A percentile compares a stretch with the other conserved stretches of the same genome.
Conservation (phyloP, 2,888 invertebrate genomes). For the Dryobotodes eremita region DNA sequence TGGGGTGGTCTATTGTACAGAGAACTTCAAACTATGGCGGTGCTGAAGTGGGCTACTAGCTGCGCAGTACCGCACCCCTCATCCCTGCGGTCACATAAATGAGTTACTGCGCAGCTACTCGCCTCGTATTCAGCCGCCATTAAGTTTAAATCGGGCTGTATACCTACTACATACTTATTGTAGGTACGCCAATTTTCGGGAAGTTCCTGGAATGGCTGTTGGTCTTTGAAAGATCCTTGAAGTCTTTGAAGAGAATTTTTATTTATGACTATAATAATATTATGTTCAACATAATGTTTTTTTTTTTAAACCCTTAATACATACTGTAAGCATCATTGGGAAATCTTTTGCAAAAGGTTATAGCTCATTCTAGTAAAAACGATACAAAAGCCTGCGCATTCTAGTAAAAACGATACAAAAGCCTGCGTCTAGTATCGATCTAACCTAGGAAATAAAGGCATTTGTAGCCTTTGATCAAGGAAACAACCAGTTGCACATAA, state of each 20-base stretch:
- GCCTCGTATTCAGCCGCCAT: no score
- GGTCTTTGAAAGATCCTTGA: neutral
- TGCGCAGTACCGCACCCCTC: neutral
- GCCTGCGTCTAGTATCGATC: no score
- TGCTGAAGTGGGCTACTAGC: neutral
- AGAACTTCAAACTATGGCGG: neutral
- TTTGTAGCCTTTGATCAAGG: neutral
- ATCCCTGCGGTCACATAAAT: neutral
- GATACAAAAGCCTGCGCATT: neutral
- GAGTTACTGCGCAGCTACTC: no score
- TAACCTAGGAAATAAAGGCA: neutral
- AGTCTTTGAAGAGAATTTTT: no score
- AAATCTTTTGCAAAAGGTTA: no score
- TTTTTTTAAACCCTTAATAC: no score
- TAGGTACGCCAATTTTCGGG: neutral
- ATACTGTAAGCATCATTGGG: no score
- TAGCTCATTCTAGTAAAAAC: neutral
- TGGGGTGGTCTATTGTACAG: conserved; percentile 14
- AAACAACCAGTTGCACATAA: conserved; percentile 8
- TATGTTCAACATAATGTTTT: no score
- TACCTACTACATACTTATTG: neutral
- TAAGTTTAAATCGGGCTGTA: neutral
- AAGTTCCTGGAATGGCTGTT: neutral
- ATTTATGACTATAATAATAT: neutral
- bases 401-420: neutral